These are phyloP conservation scores for Passer domesticus DNA, from an alignment of 2,113 vertebrate species.

Conservation along the genomic window DNA sequence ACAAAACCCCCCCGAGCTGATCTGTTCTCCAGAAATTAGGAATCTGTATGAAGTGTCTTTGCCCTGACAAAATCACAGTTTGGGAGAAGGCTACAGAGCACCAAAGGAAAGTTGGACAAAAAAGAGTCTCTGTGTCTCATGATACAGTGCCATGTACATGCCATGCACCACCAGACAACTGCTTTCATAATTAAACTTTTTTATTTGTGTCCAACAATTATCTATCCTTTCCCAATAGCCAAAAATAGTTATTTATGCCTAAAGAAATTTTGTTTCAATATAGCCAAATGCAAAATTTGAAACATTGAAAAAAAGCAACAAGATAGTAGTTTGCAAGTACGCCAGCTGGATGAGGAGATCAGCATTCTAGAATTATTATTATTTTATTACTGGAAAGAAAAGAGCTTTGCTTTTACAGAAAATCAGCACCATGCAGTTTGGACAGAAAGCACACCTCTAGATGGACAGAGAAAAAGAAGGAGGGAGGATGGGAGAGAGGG, in stretches of 20 bases:
- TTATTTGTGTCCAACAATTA: neutral
- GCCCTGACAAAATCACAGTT: neutral
- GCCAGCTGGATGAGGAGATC: neutral
- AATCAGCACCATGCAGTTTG: neutral
- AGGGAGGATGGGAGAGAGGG: neutral
- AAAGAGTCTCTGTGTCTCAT: neutral
- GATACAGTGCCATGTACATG: neutral
- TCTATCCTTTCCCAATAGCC: neutral
- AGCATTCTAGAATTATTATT: neutral
- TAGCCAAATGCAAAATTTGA: neutral
- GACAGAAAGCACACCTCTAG: neutral
- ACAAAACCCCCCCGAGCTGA: neutral
- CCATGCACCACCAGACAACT: neutral
- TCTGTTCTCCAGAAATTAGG: neutral
- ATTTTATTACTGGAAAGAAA: neutral
- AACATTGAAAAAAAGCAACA: neutral
- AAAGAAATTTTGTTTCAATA: constrained; percentile 10
- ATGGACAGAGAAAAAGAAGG: neutral
- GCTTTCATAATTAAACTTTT: neutral
- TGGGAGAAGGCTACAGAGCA: neutral
- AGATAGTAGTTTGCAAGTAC: neutral
- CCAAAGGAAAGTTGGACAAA: neutral
- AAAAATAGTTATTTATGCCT: neutral
- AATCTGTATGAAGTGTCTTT: neutral
- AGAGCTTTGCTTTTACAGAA: neutral